Evolutionary conservation across 2,113 vertebrate genomes (phyloP).

Genomic region (Oncorhynchus tshawytscha): DNA sequence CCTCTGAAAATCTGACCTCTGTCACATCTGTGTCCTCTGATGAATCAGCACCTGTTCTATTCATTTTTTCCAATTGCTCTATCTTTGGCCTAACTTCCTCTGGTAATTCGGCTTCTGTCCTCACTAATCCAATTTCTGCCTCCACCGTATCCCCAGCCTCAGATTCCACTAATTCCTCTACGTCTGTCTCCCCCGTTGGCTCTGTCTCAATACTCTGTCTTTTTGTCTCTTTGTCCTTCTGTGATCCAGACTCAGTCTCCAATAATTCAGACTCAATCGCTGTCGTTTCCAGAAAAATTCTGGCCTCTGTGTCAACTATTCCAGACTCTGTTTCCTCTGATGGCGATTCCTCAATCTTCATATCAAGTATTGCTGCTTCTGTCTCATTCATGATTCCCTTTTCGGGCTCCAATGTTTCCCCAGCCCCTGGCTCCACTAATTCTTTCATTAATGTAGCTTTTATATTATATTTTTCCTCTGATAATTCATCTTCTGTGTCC

Average conservation of each 20-base stretch:
- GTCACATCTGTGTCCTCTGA: background rate
- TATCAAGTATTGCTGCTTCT: constrained; percentile 50
- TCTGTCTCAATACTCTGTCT: no score
- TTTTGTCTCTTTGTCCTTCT: background rate
- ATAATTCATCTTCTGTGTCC: no score
- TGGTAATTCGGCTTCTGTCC: no score
- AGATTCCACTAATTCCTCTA: background rate
- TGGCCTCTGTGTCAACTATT: no score
- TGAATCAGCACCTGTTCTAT: background rate
- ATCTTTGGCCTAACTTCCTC: background rate
- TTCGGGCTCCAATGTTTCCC: background rate
- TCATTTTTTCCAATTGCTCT: background rate
- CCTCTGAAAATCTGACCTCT: background rate
- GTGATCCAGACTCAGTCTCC: background rate
- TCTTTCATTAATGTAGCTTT: background rate
- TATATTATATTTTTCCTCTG: no score
- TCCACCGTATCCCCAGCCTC: background rate
- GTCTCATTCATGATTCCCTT: constrained; percentile 25
- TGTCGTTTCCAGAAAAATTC: background rate
- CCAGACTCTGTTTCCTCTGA: no score
- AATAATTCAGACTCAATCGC: background rate
- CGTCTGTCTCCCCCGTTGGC: no score
- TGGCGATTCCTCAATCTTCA: constrained; percentile 23
- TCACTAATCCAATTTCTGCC: background rate
- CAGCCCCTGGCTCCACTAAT: background rate